Conservation (phyloP, 2,888 invertebrate species). For the Formica aserva region DNA sequence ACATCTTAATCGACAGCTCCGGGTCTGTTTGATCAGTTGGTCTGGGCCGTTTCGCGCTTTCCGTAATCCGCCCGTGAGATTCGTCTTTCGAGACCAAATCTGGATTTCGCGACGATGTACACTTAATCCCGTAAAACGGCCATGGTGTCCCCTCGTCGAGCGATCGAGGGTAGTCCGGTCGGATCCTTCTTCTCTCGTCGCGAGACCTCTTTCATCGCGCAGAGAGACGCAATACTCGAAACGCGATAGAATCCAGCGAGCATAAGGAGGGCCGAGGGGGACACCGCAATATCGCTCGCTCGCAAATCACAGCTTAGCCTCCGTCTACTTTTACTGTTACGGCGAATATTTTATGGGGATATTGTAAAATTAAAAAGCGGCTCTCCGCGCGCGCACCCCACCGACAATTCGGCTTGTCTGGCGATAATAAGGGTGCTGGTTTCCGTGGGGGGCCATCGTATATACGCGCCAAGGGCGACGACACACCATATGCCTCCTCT, state of each 20-base stretch:
- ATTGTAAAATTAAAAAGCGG: conserved; percentile 84
- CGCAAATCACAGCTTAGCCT: conserved; percentile 84
- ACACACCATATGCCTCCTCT: conserved; percentile 76
- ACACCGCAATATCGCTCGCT: conserved; percentile 78
- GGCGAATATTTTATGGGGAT: conserved; percentile 84
- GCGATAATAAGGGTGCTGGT: conserved; percentile 80
- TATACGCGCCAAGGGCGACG: conserved; percentile 69
- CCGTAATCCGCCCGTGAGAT: conserved; percentile 61
- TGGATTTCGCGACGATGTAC: conserved; percentile 53
- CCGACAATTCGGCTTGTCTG: conserved; percentile 72
- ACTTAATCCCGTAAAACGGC: conserved; percentile 45
- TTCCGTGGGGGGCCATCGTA: conserved; percentile 59
- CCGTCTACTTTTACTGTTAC: conserved; percentile 82
- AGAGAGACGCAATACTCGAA: conserved; percentile 40
- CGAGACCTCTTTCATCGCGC: conserved; percentile 41
- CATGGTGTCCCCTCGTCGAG: conserved; percentile 40
- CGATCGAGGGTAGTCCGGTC: conserved; percentile 17
- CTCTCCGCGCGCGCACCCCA: conserved; percentile 70
- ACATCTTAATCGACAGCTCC: conserved; percentile 66
- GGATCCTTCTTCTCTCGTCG: conserved; percentile 15
- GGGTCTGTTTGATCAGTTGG: conserved; percentile 72
- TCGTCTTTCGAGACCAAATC: conserved; percentile 58
- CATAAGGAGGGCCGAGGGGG: conserved; percentile 16
- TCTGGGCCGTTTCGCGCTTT: conserved; percentile 60
- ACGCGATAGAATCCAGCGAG: not conserved